Percentiles rank a stretch among this genome's conserved stretches.
Conservation (phyloP, 2,888 invertebrate species). For the Chydorus sphaericus region DNA sequence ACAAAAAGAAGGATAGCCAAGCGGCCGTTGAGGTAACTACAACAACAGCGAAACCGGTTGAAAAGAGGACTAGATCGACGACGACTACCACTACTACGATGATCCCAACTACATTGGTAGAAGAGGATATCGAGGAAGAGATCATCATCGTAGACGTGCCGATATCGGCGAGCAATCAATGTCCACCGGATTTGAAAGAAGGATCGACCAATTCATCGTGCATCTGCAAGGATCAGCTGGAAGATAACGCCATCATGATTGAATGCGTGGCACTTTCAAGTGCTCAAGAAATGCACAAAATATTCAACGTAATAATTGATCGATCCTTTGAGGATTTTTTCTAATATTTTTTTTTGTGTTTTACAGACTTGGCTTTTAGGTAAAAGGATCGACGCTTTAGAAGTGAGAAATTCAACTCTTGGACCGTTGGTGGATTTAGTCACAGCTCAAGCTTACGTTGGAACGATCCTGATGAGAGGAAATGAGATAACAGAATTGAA, state of each 20-base stretch:
- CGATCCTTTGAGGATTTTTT: neutral
- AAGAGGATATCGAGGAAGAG: conserved; percentile 8
- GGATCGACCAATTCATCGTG: conserved; percentile 4
- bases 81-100: conserved; percentile 10
- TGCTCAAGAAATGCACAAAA: conserved; percentile 8
- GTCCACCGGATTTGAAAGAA: conserved; percentile 5
- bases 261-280: conserved; percentile 10
- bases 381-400: conserved; percentile 12
- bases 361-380: conserved; percentile 5
- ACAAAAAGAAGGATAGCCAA: neutral
- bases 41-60: neutral
- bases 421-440: neutral
- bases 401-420: conserved; percentile 12
- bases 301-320: conserved; percentile 9
- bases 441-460: conserved; percentile 2
- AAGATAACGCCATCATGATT: conserved; percentile 10
- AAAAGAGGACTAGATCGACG: neutral
- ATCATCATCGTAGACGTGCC: neutral
- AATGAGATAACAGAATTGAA: conserved; percentile 8
- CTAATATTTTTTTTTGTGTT: too few relatives aligned
- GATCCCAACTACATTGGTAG: neutral
- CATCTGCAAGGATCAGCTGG: conserved; percentile 12
- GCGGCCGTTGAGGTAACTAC: too few relatives aligned
- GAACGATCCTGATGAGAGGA: conserved; percentile 7
- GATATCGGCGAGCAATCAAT: neutral